Evolutionary conservation across 2,888 invertebrate genomes (phyloP).

Genomic region (Nemotelus pantherinus): DNA sequence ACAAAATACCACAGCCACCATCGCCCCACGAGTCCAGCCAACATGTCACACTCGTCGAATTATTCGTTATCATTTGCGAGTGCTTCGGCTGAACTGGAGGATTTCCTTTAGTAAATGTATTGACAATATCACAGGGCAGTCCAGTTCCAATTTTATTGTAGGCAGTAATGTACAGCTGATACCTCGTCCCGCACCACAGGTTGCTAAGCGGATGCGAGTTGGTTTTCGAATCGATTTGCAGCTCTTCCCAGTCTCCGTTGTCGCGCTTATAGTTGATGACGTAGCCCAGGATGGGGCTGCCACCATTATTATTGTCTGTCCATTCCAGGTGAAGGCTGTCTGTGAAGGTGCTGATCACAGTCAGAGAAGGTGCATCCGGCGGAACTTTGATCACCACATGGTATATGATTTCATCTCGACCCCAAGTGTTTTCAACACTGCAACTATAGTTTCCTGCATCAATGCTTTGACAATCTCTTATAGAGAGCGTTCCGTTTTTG

Average conservation of each 20-base stretch:
- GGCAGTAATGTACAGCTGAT: conserved; percentile 89
- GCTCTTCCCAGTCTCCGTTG: conserved; percentile 91
- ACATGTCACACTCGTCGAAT: conserved; percentile 85
- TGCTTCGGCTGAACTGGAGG: conserved; percentile 82
- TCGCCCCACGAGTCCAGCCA: conserved; percentile 91
- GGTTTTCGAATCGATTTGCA: conserved; percentile 84
- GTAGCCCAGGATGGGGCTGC: conserved; percentile 83
- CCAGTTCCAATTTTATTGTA: conserved; percentile 91
- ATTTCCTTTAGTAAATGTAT: conserved; percentile 84
- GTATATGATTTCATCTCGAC: conserved; percentile 84
- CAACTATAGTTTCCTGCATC: conserved; percentile 94
- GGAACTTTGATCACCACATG: conserved; percentile 77
- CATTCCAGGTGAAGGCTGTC: conserved; percentile 85
- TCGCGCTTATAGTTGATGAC: conserved; percentile 90
- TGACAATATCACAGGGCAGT: conserved; percentile 86
- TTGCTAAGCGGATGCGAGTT: conserved; percentile 82
- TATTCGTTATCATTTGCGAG: conserved; percentile 83
- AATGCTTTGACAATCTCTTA: conserved; percentile 78
- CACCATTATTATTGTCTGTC: conserved; percentile 83
- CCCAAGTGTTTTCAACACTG: conserved; percentile 83
- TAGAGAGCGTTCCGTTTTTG: conserved; percentile 77
- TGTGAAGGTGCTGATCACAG: conserved; percentile 82
- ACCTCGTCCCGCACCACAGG: conserved; percentile 88
- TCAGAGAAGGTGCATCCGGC: conserved; percentile 84
- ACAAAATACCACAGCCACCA: conserved; percentile 86